phyloP scores from a whole-genome alignment of 2,797 vertebrate species.

The Pseudochromis fuscus region DNA sequence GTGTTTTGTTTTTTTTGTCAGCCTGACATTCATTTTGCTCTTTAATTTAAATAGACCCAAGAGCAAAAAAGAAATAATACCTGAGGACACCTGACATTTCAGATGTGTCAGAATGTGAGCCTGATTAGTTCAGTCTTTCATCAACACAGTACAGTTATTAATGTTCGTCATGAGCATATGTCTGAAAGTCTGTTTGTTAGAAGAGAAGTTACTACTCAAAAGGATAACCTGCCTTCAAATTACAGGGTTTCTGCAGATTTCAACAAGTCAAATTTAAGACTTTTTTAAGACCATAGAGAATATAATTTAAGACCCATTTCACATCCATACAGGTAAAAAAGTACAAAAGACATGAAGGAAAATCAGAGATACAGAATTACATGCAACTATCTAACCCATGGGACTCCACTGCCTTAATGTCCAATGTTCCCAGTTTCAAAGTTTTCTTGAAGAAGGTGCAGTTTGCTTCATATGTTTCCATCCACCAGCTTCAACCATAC shows the following conservation, averaged over 20 bases:
- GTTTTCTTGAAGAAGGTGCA: too few relatives aligned
- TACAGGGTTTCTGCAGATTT: neutral
- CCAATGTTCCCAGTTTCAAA: too few relatives aligned
- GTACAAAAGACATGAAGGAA: too few relatives aligned
- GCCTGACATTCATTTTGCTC: slow-evolving; percentile 39
- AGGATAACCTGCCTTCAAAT: neutral
- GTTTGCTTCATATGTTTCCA: too few relatives aligned
- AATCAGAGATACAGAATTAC: too few relatives aligned
- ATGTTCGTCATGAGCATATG: slow-evolving; percentile 13
- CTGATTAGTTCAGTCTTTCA: slow-evolving; percentile 35
- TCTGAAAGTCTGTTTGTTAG: neutral
- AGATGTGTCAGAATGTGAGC: slow-evolving; percentile 24
- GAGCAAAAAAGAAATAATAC: slow-evolving; percentile 47
- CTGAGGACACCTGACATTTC: slow-evolving; percentile 29
- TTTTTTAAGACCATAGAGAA: too few relatives aligned
- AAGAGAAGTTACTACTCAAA: neutral
- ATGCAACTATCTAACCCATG: too few relatives aligned
- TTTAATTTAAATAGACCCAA: slow-evolving; percentile 45
- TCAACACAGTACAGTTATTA: slow-evolving; percentile 16
- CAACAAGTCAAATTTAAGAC: too few relatives aligned
- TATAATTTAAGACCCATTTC: too few relatives aligned
- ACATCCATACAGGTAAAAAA: too few relatives aligned
- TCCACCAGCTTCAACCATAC: too few relatives aligned
- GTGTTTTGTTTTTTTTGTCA: slow-evolving; percentile 33
- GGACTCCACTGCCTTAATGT: too few relatives aligned